These are phyloP conservation scores for Protodeltote pygarga DNA, from an alignment of 2,888 invertebrate genomes.

Conservation along the genomic window DNA sequence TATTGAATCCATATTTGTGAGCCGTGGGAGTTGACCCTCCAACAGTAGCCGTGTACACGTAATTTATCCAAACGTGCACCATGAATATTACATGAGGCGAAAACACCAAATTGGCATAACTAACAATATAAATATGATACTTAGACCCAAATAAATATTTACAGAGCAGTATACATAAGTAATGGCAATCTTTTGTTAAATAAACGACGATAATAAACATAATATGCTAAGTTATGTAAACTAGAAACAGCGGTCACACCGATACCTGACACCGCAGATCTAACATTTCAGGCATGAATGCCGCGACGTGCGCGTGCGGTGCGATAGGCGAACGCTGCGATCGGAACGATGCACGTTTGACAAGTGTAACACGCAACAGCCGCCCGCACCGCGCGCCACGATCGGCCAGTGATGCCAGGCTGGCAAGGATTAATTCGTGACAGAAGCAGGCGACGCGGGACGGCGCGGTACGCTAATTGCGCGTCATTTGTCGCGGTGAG, in stretches of 20 bases:
- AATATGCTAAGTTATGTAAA: background rate
- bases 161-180: background rate
- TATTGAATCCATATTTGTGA: conserved; percentile 26
- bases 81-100: conserved; percentile 29
- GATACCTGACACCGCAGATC: conserved; percentile 1
- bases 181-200: background rate
- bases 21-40: background rate
- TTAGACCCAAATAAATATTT: conserved; percentile 3
- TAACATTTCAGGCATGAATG: too few species aligned
- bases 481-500: conserved; percentile 32
- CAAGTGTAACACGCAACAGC: background rate
- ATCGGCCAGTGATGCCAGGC: background rate
- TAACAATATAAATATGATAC: conserved; percentile 7
- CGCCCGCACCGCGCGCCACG: background rate
- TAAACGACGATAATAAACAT: background rate
- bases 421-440: conserved; percentile 15
- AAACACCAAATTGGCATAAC: conserved; percentile 9
- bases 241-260: background rate
- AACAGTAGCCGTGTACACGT: background rate
- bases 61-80: conserved; percentile 1
- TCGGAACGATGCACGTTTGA: background rate
- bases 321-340: too few species aligned
- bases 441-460: conserved; percentile 7
- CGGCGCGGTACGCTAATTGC: conserved; percentile 19
- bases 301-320: too few species aligned